Conservation (phyloP, 2,113 vertebrate species). For the Chaetodon auriga region DNA sequence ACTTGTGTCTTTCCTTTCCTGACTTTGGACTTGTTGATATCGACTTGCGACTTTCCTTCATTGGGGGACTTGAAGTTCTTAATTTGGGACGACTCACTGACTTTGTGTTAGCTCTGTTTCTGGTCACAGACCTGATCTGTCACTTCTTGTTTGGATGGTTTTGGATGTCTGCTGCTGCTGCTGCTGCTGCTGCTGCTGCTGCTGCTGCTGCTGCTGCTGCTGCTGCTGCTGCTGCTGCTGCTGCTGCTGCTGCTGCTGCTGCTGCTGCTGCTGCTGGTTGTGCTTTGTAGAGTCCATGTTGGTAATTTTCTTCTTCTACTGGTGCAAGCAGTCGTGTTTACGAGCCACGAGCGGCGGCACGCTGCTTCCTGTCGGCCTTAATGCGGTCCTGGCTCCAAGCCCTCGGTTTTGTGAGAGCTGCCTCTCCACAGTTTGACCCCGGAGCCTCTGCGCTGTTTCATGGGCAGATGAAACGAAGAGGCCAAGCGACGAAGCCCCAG, state of each 20-base stretch:
- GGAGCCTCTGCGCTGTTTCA: neutral
- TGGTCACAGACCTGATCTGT: too few species aligned
- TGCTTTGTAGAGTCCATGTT: neutral
- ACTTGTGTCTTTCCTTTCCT: neutral
- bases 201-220: too few species aligned
- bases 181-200: too few species aligned
- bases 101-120: neutral
- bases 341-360: neutral
- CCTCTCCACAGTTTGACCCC: slow-evolving; percentile 35
- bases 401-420: neutral
- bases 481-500: neutral
- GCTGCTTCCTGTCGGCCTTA: slow-evolving; percentile 25
- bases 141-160: neutral
- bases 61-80: neutral
- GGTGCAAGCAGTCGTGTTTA: neutral
- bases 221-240: too few species aligned
- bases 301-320: neutral
- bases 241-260: too few species aligned
- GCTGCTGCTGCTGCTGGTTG: too few species aligned
- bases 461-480: neutral
- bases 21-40: neutral
- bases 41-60: too few species aligned
- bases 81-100: too few species aligned
- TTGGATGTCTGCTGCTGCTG: neutral
- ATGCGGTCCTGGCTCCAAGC: slow-evolving; percentile 12